A percentile compares a stretch with the other conserved stretches of the same genome.
phyloP scores from a whole-genome alignment of 2,113 vertebrate genomes.

The Indri indri region DNA sequence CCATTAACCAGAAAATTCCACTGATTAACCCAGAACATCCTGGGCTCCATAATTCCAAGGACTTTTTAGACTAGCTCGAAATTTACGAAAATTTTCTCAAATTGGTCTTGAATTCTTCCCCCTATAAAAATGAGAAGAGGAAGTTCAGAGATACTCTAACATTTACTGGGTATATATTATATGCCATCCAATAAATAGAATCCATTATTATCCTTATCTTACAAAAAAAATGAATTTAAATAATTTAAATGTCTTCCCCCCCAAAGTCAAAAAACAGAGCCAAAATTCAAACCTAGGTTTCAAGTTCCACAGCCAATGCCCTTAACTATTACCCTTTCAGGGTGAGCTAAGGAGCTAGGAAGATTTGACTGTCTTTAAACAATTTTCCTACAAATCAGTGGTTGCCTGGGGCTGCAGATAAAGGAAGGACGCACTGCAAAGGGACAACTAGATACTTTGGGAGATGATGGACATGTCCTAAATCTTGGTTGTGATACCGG shows the following conservation, averaged over 20 bases:
- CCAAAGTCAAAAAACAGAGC: not conserved
- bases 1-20: not conserved
- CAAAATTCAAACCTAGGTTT: not conserved
- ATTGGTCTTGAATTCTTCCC: not conserved
- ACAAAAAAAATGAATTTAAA: not conserved
- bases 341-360: not conserved
- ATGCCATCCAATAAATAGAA: not conserved
- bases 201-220: not conserved
- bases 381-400: not conserved
- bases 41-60: not conserved
- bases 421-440: not conserved
- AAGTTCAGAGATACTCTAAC: not conserved
- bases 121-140: not conserved
- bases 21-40: not conserved
- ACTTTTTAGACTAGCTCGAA: conserved; percentile 1
- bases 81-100: conserved; percentile 44
- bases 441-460: not conserved
- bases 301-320: not conserved
- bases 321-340: not conserved
- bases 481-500: not conserved
- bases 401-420: not conserved
- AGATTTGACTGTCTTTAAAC: not conserved
- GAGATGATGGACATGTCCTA: not conserved
- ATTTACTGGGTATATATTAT: not conserved
- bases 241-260: conserved; percentile 28